Evolutionary conservation across 1,140 invertebrate species (phyloP), one percentile per base, ranked within the genome.

Genomic region (Daktulosphaira vitifoliae): DNA sequence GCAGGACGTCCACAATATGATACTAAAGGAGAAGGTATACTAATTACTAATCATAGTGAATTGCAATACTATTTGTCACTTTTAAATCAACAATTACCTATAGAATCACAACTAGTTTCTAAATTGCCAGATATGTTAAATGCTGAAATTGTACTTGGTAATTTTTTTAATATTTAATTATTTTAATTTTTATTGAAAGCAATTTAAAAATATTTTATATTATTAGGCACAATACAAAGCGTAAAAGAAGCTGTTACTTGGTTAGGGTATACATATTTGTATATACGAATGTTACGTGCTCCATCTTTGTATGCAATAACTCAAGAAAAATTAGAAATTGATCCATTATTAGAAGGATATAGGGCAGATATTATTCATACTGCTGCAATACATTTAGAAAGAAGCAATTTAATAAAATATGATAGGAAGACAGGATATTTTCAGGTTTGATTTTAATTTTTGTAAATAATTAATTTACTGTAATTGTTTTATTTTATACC

Each of bases 1-100:
- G 96, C 97, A 56, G 97, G 97, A 71, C 81, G 97, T 50, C 96
- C 96, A 6, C 96, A 99, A 76, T 99, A 98, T 77, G 96, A 99
- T 71, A 95, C 90, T 1, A 96, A 97, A 77, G 97, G 97, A 68
- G 93, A 98, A 78, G 97, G 96, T 73, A 98, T 99, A 70, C 81
- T 99, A 15, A 96, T 99, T 33, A 99, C 97, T 0, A 98, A 98
- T 76, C 96, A 99, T 76, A 94, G 90, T 70, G 96, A 99, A 77
- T 80, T 99, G 4, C 96, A 98, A 72, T 99, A 96, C 75, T 99
- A 99, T 77, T 79, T 99, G 11, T 98, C 95, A 0, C 79, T 99
- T 20, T 80, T 99, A 66, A 99, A 99, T 79, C 95, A 99, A 74
- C 96, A 99, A 75, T 76, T 96, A 50, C 89, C 89, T 0, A 90